Percentiles rank a stretch among this genome's conserved stretches.
These are phyloP conservation scores for Porites evermanni DNA, from an alignment of 92 coral and sea anemone species.

Conservation along the genomic window DNA sequence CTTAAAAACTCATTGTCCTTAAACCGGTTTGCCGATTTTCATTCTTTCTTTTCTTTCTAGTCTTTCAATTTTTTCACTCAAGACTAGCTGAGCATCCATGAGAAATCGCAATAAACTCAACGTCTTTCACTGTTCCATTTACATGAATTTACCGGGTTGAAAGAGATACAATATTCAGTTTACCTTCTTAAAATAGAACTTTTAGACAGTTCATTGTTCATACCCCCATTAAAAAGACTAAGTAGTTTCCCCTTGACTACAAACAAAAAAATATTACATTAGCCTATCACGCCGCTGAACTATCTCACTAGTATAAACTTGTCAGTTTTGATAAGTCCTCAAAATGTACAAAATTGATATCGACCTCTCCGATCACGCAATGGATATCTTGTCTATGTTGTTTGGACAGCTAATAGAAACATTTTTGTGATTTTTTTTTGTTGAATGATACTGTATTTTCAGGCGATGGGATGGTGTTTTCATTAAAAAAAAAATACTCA, in stretches of 20 bases:
- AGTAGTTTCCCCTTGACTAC: not conserved
- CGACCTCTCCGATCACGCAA: constrained; percentile 4
- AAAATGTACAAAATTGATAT: constrained; percentile 21
- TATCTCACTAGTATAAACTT: not conserved
- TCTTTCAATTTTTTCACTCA: not conserved
- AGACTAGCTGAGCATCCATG: not conserved
- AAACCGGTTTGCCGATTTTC: not conserved
- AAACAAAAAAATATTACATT: not conserved
- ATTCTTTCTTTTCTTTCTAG: not conserved
- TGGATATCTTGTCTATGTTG: not conserved
- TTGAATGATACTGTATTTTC: not conserved
- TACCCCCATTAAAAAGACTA: not conserved
- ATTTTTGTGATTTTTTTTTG: not conserved
- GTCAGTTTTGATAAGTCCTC: constrained; percentile 19
- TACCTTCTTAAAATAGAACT: not conserved
- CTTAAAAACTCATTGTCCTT: not conserved
- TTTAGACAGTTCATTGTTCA: not conserved
- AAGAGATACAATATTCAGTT: not conserved
- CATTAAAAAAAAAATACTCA: not conserved
- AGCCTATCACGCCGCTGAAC: constrained; percentile 8
- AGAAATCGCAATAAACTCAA: not conserved
- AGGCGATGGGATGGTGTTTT: constrained; percentile 7
- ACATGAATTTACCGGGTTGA: not conserved
- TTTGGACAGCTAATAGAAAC: constrained; percentile 33
- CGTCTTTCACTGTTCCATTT: not conserved